Base-by-base conservation (phyloP, 2,888 invertebrate genomes). In the Thera obeliscata region DNA sequence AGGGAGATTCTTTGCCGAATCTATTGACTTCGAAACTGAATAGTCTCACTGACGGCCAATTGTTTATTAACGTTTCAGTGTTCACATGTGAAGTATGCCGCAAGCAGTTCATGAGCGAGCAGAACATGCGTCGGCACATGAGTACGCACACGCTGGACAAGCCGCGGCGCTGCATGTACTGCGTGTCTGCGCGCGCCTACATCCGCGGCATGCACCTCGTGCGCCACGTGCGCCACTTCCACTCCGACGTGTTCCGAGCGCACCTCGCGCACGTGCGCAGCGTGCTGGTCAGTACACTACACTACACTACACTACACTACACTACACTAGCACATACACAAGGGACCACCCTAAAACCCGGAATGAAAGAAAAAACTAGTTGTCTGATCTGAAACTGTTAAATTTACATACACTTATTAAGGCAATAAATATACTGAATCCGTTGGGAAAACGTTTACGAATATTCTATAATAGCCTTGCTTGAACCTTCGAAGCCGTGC, bases 191-290 rank as follows among this genome's bases (percentile, higher is more conserved):
- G 82, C 95, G 96, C 66, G 97, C 96, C 2, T 97, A 97, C 88
- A 96, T 96, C 76, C 95, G 97, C 73, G 96, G 96, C 80, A 96
- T 96, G 87, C 96, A 97, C 85, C 93, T 97, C 36, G 94, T 97
- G 85, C 94, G 96, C 4, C 97, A 97, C 88, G 96, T 97, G 94
- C 94, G 97, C 69, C 94, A 95, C 63, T 94, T 94, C 76, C 97
- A 97, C 87, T 90, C 95, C 12, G 95, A 95, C 77, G 92, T 96
- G 73, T 94, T 97, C 77, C 95, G 71, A 57, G 78, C 83, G 56
- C 90, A 91, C 38, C 86, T 92, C 71, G 69, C 71, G 72, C 91
- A 91, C 82, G 92, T 92, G 77, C 83, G 91, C 1, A 64, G 66
- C 35, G 83, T 84, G 69, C 75, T 83, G 60, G 82, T 82, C 12